Evolutionary conservation across 1,140 invertebrate genomes (phyloP), one percentile per base, ranked within the genome.

Genomic region (Ectropis grisescens): DNA sequence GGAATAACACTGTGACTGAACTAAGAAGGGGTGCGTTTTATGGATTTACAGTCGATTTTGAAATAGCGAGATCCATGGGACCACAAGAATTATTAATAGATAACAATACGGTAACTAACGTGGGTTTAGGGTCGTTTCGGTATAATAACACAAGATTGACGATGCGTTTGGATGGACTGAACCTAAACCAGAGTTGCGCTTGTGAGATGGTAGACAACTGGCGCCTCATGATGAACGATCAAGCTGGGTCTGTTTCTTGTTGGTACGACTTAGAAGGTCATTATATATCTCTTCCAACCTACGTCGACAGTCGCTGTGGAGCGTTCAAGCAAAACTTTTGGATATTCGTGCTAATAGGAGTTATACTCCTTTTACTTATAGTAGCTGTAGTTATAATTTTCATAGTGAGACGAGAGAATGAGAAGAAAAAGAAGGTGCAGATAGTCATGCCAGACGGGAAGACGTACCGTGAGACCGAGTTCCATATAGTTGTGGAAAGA

Each of bases 401-500:
- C 48, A 66, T 68, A 47, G 57, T 76, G 29, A 71, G 27, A 62
- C 51, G 32, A 40, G 68, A 67, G 46, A 76, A 58, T 42, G 70
- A 58, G 19, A 82, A 82, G 31, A 82, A 80, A 33, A 71, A 84
- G 57, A 80, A 85, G 54, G 43, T 85, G 52, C 70, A 86, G 66
- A 81, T 93, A 67, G 89, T 93, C 15, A 85, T 93, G 41, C 92
- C 92, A 0, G 91, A 93, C 35, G 89, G 90, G 1, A 86, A 90
- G 57, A 89, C 91, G 8, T 94, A 94, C 69, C 85, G 88, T 55
- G 91, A 94, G 72, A 93, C 91, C 2, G 92, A 94, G 70, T 87
- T 94, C 53, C 90, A 93, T 68, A 90, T 93, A 47, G 89, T 93
- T 59, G 89, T 93, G 30, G 92, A 94, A 82, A 89, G 89, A 58